Evolutionary conservation across 2,888 invertebrate species (phyloP), one percentile per base, ranked within the genome.

Genomic region (Xanthorhoe spadicearia): DNA sequence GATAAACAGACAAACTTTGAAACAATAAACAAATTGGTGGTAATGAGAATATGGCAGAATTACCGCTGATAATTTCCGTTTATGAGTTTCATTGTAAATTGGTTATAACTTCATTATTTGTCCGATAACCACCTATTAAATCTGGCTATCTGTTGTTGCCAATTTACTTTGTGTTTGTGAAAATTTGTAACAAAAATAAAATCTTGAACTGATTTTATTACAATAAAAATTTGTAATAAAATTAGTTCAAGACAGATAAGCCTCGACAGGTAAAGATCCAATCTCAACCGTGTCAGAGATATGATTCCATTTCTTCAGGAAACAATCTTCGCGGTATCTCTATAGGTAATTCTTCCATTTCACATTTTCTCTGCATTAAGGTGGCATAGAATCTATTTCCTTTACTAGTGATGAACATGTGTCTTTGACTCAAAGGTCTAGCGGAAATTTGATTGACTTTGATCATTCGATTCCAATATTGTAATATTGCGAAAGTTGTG

Each of bases 371-470:
- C 35, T 50, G 28, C 23, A 23, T 38, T 28, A 17, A 43, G 48
- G 8, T 63, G 19, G 53, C 49, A 54, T 49, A 32, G 32, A 43
- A 8, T 38, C n/a, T 46, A 23, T 57, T 62, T 58, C 23, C 19
- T 58, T 50, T 38, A 9, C 51, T 19, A 52, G 53, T 18, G 28
- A 54, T 6, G 5, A 32, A 53, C 28, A 18, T 32, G 38, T 65
- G 49, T 66, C 54, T 61, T 61, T 62, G 61, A 66, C 50, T 54
- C 66, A 62, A 66, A 62, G n/a, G 46, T 10, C 52, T 46, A 23
- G 28, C 17, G 49, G 23, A 61, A 61, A 61, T 65, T 50, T 35
- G 53, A 53, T 52, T 28, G 49, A 43, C 17, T 50, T 61, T 57
- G 48, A 56, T 61, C 23, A 50, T 55, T 23, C 50, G 28, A 49